Evolutionary conservation across 2,797 vertebrate species (phyloP).

Genomic region (Danio tinwini): DNA sequence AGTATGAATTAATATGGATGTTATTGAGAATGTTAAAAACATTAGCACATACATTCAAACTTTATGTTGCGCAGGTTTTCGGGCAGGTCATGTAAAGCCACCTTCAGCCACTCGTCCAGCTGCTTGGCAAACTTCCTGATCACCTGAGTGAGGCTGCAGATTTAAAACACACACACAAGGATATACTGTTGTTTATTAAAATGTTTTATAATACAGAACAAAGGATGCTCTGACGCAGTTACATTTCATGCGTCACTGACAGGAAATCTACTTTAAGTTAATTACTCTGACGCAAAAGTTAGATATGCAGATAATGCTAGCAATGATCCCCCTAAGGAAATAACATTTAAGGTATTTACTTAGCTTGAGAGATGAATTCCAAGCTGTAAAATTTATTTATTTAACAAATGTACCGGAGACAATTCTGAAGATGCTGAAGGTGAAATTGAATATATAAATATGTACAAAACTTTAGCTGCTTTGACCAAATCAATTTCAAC

Average conservation of each 20-base stretch:
- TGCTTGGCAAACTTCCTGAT: constrained; percentile 99
- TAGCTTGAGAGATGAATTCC: neutral
- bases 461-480: too few relatives aligned
- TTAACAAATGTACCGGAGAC: neutral
- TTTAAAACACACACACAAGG: constrained; percentile 34
- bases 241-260: constrained; percentile 1
- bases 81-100: constrained; percentile 95
- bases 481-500: too few relatives aligned
- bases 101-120: constrained; percentile 97
- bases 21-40: neutral
- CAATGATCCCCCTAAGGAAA: neutral
- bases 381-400: too few relatives aligned
- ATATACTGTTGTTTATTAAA: neutral
- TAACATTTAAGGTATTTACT: neutral
- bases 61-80: constrained; percentile 98
- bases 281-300: neutral
- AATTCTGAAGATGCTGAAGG: neutral
- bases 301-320: neutral
- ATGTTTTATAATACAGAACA: neutral
- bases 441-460: neutral
- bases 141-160: constrained; percentile 93
- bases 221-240: neutral
- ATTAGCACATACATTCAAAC: constrained; percentile 88
- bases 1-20: neutral
- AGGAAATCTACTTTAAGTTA: constrained; percentile 2